phyloP scores from a whole-genome alignment of 2,797 vertebrate species.

The Rhadinocentrus ornatus region DNA sequence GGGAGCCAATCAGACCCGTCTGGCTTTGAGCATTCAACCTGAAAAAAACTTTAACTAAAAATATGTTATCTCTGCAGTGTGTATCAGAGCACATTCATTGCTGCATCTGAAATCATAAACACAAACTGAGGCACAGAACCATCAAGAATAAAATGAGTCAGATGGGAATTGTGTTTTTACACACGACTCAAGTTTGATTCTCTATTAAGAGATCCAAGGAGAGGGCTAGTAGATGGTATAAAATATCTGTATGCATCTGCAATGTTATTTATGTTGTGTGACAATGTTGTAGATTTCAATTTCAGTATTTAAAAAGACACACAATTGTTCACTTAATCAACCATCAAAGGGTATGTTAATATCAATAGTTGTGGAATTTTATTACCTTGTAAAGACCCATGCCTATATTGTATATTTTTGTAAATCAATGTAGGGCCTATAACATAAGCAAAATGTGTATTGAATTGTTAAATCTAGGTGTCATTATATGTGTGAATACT shows the following conservation, averaged over 20 bases:
- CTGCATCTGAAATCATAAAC: conserved; percentile 9
- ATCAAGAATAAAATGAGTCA: conserved; percentile 29
- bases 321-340: neutral
- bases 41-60: conserved; percentile 24
- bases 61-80: conserved; percentile 13
- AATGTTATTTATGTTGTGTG: neutral
- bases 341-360: neutral
- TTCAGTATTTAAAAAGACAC: neutral
- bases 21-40: conserved; percentile 18
- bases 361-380: neutral
- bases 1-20: conserved; percentile 43
- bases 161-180: conserved; percentile 32
- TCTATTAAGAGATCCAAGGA: conserved; percentile 17
- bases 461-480: neutral
- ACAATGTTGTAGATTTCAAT: neutral
- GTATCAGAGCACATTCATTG: conserved; percentile 11
- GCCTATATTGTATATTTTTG: neutral
- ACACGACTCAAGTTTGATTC: conserved; percentile 2
- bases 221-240: neutral
- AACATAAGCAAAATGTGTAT: neutral
- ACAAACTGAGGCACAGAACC: conserved; percentile 18
- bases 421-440: neutral
- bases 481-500: neutral
- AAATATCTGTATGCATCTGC: neutral
- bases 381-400: neutral